A percentile compares a stretch with the other conserved stretches of the same genome.
Conservation (phyloP, 2,113 vertebrate genomes). For the Felis catus region F.catus_Fca126_mat1.0 CM031425.1:23817001-23817500, state of each 20-base stretch:
- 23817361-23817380: background rate
- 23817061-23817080: too few relatives aligned
- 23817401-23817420: background rate
- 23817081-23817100: constrained; percentile 37
- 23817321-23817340: background rate
- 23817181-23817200: constrained; percentile 10
- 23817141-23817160: background rate
- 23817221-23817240: background rate
- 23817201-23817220: constrained; percentile 40
- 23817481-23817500: constrained; percentile 3
- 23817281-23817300: constrained; percentile 49
- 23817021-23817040: too few relatives aligned
- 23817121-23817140: background rate
- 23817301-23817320: constrained; percentile 29
- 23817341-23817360: background rate
- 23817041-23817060: too few relatives aligned
- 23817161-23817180: background rate
- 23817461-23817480: background rate
- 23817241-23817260: constrained; percentile 5
- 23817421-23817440: background rate
- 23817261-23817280: constrained; percentile 26
- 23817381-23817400: background rate
- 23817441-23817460: background rate
- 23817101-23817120: constrained; percentile 24
- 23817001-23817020: too few relatives aligned